Evolutionary conservation across 2,113 vertebrate genomes (phyloP), one percentile per base, ranked within the genome.

Genomic region (Eubucco bourcierii): DNA sequence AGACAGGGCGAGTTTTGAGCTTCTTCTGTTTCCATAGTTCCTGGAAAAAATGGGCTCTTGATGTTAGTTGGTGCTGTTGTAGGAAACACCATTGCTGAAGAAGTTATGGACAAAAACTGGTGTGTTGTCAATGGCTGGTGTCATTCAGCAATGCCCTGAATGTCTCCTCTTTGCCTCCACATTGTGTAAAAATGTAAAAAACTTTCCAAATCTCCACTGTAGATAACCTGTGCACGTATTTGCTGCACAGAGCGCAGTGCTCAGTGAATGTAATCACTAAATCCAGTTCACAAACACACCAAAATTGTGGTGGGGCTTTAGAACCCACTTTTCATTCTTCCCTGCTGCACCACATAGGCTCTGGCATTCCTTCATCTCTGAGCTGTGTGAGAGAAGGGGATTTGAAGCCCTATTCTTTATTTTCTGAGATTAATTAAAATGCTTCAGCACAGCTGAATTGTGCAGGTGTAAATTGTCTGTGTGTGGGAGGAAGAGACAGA

Each of bases 401-500:
- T 92, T 95, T 94, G 60, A 85, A 95, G 74, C n/a, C 12, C 59
- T 90, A 53, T 82, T 89, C 81, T 95, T 92, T 87, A 74, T 94
- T 96, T 92, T 92, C 81, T 90, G 65, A 77, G 81, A 77, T 87
- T 85, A 84, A 94, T 87, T 92, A 93, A 94, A 94, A 91, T 94
- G 93, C 91, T 95, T 88, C 91, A 85, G 77, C 94, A 91, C 77
- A 95, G 92, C 80, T 94, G 86, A 94, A 89, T 90, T 7, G 65
- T 96, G 95, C 86, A 97, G 95, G 94, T 95, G 84, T 95, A 95
- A 95, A 87, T 85, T 94, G 93, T 90, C 88, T 94, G 59, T 80
- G 91, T 92, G 89, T 92, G 87, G 95, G 95, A 91, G 92, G 89
- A 93, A 88, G 88, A 90, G 82, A 92, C 71, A 96, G 90, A 91